Evolutionary conservation across 2,888 invertebrate genomes (phyloP).

Genomic region (Hyalella azteca): DNA sequence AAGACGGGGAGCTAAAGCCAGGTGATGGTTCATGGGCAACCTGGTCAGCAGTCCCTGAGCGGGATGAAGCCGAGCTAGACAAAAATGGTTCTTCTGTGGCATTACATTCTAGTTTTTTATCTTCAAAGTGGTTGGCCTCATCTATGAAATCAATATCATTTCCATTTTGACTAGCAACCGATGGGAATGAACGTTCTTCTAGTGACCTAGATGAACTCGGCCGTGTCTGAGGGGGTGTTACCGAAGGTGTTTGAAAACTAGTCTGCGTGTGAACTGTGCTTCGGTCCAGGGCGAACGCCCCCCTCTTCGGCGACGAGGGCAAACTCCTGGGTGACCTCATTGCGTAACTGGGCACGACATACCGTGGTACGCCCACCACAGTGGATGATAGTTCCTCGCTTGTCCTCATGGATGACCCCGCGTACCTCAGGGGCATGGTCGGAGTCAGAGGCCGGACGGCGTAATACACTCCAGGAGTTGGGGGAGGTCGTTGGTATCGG

Average conservation of each 20-base stretch:
- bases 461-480: neutral
- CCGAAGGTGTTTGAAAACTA: slow-evolving; percentile 43
- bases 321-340: slow-evolving; percentile 36
- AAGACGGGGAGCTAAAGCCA: slow-evolving; percentile 15
- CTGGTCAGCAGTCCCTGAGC: neutral
- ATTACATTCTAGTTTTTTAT: neutral
- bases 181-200: neutral
- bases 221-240: neutral
- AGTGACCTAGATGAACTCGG: neutral
- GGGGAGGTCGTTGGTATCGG: slow-evolving; percentile 15
- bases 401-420: neutral
- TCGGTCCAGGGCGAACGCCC: neutral
- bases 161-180: neutral
- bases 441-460: slow-evolving; percentile 13
- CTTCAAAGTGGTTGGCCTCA: too few relatives aligned
- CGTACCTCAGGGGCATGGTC: neutral
- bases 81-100: neutral
- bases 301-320: neutral
- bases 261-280: slow-evolving; percentile 48
- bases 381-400: neutral
- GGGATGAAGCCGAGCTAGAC: neutral
- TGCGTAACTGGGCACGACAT: slow-evolving; percentile 9
- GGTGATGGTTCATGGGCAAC: neutral
- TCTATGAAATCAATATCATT: too few relatives aligned
- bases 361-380: neutral